Base-by-base conservation (phyloP, 2,113 vertebrate species). In the Urocynchramus pylzowi region DNA sequence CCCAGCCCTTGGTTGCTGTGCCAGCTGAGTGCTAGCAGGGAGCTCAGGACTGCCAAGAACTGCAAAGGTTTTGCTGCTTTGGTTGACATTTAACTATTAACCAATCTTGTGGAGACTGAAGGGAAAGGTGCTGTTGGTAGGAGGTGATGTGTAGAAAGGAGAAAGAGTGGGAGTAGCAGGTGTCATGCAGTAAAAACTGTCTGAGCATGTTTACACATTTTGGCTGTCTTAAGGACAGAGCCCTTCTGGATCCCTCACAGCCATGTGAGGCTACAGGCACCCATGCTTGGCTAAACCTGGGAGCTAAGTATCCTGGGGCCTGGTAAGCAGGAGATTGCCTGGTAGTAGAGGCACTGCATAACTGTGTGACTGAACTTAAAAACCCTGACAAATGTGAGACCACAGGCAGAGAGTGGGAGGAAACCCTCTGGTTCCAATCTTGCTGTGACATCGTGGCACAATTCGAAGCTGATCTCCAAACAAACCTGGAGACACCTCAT, bases 41-140 rank as follows among this genome's bases (percentile, higher is more conserved):
- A 49, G 52, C 82, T 70, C 59, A 33, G 41, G 53, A n/a, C 31
- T 65, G 54, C 14, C 3, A 4, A 84, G 44, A 93, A 50, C 5
- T 86, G 71, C 16, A 45, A 73, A 86, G 27, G 54, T 79, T 96
- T 73, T 80, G 49, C 75, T 79, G 54, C 68, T 94, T 59, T 17
- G 4, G 45, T 37, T 96, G 93, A 86, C 85, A 92, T 96, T 95
- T 94, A 86, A 28, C 47, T 75, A 35, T 44, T 47, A 74, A 83
- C 50, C 35, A 67, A 5, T 31, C 52, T 44, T 84, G 52, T 63
- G 64, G 52, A 74, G 89, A 90, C 27, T 77, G 87, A 93, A 90
- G 82, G 70, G 61, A 88, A 83, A 52, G 24, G 11, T 91, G 68
- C 16, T 68, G 2, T 26, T 94, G 74, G 92, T 86, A 27, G 91